Evolutionary conservation across 2,888 invertebrate species (phyloP).

Genomic region (Hirtodrosophila confusa): DNA sequence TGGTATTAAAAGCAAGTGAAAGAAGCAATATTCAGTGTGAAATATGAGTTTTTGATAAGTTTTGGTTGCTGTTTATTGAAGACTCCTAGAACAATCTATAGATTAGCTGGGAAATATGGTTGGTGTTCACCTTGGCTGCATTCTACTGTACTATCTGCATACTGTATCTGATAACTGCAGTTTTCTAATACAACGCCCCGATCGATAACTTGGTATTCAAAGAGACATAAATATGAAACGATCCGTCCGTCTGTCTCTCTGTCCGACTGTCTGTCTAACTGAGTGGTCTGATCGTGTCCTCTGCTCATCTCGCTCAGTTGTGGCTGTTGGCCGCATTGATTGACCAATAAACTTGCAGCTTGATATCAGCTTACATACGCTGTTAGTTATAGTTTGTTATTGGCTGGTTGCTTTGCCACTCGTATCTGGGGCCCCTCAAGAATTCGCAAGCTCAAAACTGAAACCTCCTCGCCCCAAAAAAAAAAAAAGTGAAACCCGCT

Average conservation of each 20-base stretch:
- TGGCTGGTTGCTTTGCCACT: constrained; percentile 49
- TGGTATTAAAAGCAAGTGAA: no score
- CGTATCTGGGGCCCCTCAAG: constrained; percentile 36
- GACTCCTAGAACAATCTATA: not conserved
- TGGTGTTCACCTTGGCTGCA: constrained; percentile 2
- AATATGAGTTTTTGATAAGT: not conserved
- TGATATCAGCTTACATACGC: constrained; percentile 75
- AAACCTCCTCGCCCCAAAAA: constrained; percentile 31
- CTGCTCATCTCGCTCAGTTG: constrained; percentile 34
- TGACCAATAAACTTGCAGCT: constrained; percentile 83
- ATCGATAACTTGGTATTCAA: constrained; percentile 43
- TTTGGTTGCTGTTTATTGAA: not conserved
- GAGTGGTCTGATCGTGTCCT: constrained; percentile 37
- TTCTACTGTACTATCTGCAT: constrained; percentile 1
- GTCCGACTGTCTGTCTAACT: constrained; percentile 1
- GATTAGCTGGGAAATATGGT: not conserved
- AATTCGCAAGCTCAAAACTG: constrained; percentile 40
- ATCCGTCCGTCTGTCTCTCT: constrained; percentile 18
- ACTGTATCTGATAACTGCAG: constrained; percentile 19
- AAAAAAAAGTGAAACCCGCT: constrained; percentile 73
- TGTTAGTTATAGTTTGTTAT: constrained; percentile 79
- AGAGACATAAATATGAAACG: constrained; percentile 23
- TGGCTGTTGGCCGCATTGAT: constrained; percentile 60
- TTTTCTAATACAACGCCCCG: constrained; percentile 49
- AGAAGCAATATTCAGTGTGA: not conserved